Evolutionary conservation across 2,888 invertebrate species (phyloP).

Genomic region (Nephrotoma appendiculata): DNA sequence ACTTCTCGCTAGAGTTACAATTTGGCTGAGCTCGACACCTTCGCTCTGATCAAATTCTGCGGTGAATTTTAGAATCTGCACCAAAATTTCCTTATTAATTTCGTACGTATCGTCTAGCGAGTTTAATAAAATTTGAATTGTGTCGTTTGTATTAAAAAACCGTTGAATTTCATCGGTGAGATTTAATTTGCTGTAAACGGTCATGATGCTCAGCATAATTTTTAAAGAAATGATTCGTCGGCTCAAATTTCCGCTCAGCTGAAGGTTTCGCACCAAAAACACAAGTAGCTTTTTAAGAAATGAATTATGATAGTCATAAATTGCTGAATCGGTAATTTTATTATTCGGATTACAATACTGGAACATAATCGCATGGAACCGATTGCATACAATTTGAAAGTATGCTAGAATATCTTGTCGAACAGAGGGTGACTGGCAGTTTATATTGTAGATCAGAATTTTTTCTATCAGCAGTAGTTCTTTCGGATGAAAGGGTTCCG

Average conservation of each 20-base stretch:
- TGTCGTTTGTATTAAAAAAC: slow-evolving; percentile 17
- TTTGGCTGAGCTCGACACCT: slow-evolving; percentile 15
- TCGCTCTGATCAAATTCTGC: not conserved
- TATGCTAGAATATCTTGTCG: slow-evolving; percentile 52
- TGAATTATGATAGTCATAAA: slow-evolving; percentile 26
- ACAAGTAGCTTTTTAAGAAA: slow-evolving; percentile 37
- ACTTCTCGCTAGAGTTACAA: slow-evolving; percentile 41
- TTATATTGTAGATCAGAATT: slow-evolving; percentile 54
- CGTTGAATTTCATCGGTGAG: not conserved
- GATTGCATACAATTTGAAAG: slow-evolving; percentile 45
- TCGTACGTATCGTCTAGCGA: slow-evolving; percentile 64
- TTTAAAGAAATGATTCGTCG: slow-evolving; percentile 44
- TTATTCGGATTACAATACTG: not conserved
- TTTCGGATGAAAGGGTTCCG: slow-evolving; percentile 42
- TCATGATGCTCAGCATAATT: slow-evolving; percentile 32
- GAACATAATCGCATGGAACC: slow-evolving; percentile 35
- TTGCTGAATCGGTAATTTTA: slow-evolving; percentile 2
- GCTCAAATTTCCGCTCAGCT: slow-evolving; percentile 46
- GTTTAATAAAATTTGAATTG: slow-evolving; percentile 24
- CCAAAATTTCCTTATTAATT: slow-evolving; percentile 51
- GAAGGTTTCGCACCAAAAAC: slow-evolving; percentile 40
- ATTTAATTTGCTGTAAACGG: slow-evolving; percentile 13
- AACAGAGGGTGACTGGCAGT: slow-evolving; percentile 49
- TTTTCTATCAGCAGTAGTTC: slow-evolving; percentile 49
- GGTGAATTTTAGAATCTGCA: slow-evolving; percentile 35